Conservation (phyloP, 2,888 invertebrate species). For the Phragmatobia fuliginosa region DNA sequence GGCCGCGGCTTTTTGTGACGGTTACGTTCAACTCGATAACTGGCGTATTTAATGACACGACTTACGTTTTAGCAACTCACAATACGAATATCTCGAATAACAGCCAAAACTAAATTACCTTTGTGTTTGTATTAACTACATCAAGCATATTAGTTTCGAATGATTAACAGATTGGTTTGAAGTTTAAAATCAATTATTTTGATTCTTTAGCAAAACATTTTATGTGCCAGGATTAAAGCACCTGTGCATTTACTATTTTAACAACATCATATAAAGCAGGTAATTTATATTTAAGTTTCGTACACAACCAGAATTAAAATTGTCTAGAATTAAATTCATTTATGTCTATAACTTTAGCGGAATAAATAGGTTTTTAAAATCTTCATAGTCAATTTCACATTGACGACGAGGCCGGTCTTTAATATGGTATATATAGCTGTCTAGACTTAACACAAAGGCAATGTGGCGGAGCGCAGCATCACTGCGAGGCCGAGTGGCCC, state of each 20-base stretch:
- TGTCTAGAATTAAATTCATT: conserved; percentile 12
- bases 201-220: background rate
- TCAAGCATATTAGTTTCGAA: background rate
- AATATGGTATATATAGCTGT: conserved; percentile 23
- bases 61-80: conserved; percentile 26
- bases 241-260: background rate
- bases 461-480: conserved; percentile 55
- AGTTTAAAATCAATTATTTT: background rate
- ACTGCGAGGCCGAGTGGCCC: conserved; percentile 14
- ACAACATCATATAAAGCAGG: background rate
- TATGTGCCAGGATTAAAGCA: background rate
- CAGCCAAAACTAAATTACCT: conserved; percentile 5
- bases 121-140: background rate
- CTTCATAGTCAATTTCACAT: conserved; percentile 14
- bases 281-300: conserved; percentile 10
- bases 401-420: conserved; percentile 19
- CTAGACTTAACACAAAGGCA: conserved; percentile 29
- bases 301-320: conserved; percentile 12
- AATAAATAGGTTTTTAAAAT: conserved; percentile 4
- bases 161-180: background rate
- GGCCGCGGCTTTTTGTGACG: conserved; percentile 48
- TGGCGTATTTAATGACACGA: conserved; percentile 34
- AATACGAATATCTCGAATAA: conserved; percentile 6
- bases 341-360: conserved; percentile 2
- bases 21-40: conserved; percentile 50